phyloP scores from a whole-genome alignment of 1,140 invertebrate genomes.

The Temnothorax longispinosus region DNA sequence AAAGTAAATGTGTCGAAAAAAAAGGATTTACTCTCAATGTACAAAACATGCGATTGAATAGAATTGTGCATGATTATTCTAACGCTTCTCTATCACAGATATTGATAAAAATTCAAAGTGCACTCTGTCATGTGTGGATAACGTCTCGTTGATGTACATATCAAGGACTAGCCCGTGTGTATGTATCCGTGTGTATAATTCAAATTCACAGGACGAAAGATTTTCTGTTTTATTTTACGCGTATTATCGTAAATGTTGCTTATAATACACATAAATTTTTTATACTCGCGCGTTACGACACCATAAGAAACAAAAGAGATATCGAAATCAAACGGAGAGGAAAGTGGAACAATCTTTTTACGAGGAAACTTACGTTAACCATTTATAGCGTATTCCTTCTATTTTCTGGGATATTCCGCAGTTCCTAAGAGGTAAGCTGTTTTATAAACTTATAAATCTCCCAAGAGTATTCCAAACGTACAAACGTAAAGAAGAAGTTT shows the following conservation, averaged over 20 bases:
- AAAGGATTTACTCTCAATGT: background rate
- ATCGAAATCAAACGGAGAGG: constrained; percentile 45
- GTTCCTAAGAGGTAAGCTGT: constrained; percentile 47
- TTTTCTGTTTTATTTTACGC: constrained; percentile 31
- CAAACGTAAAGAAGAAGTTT: constrained; percentile 57
- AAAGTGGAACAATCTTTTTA: constrained; percentile 58
- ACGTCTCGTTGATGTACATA: constrained; percentile 14
- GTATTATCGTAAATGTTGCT: constrained; percentile 26
- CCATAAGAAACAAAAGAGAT: constrained; percentile 30
- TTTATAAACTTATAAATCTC: constrained; percentile 60
- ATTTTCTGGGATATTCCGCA: constrained; percentile 27
- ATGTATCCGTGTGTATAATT: background rate
- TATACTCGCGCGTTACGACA: background rate
- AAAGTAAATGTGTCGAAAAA: constrained; percentile 38
- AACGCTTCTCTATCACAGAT: constrained; percentile 50
- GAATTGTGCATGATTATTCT: constrained; percentile 50
- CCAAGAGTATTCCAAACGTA: constrained; percentile 31
- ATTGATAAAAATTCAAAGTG: constrained; percentile 54
- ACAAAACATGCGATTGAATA: constrained; percentile 26
- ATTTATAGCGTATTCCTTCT: constrained; percentile 42
- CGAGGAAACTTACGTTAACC: constrained; percentile 48
- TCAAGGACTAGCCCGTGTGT: background rate
- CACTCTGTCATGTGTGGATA: constrained; percentile 36
- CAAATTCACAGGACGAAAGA: background rate
- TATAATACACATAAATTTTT: constrained; percentile 1